Conservation (phyloP, 2,888 invertebrate genomes). For the Trachelus iudaicus region DNA sequence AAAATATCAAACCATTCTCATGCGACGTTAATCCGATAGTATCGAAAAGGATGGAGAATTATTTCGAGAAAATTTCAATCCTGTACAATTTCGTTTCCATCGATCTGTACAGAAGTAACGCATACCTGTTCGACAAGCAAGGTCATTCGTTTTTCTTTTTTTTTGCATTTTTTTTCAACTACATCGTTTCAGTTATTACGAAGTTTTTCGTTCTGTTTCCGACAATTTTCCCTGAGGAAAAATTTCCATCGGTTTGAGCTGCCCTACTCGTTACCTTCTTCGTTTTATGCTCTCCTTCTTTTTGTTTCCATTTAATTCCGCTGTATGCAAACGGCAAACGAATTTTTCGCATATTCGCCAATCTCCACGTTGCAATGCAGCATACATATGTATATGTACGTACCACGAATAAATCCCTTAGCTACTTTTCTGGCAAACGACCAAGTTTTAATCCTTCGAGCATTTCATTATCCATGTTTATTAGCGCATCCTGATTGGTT, state of each 20-base stretch:
- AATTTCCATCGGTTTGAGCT: background rate
- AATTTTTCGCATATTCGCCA: background rate
- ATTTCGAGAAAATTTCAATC: conserved; percentile 9
- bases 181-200: background rate
- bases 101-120: background rate
- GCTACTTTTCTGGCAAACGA: background rate
- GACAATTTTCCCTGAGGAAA: background rate
- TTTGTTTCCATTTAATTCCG: background rate
- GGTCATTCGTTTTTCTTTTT: background rate
- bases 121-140: background rate
- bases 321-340: background rate
- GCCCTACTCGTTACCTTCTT: background rate
- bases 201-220: background rate
- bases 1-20: conserved; percentile 17
- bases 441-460: conserved; percentile 29
- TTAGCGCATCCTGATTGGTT: conserved; percentile 42
- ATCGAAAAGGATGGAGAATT: background rate
- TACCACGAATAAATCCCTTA: background rate
- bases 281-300: background rate
- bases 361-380: background rate
- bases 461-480: conserved; percentile 50
- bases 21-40: conserved; percentile 9
- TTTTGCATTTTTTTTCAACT: background rate
- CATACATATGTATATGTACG: background rate
- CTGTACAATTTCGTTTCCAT: background rate